Base-by-base conservation (phyloP, 2,888 invertebrate species). In the Hecatera dysodea region DNA sequence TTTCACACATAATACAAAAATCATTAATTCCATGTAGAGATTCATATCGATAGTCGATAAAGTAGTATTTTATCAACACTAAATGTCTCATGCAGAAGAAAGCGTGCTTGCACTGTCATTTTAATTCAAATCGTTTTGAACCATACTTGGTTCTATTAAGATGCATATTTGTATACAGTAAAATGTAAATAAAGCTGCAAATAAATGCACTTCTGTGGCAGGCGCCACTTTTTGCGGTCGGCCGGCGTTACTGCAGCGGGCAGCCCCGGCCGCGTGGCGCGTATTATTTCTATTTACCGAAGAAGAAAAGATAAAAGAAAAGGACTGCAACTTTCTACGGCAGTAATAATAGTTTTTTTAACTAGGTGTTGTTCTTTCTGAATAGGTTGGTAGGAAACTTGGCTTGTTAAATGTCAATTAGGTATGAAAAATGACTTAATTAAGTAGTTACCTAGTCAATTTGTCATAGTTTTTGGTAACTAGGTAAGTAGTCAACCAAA, bases 181-280 rank as follows among this genome's bases (percentile, higher is more conserved):
- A 55, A n/a, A 42, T n/a, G 50, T 59, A 62, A 68, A 76, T 85
- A 86, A 82, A 77, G 86, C 71, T 77, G 50, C 86, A 83, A 79
- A 74, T 86, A 55, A 76, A 67, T 61, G 82, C 75, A 60, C 7
- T 53, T 68, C 44, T n/a, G 19, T 17, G 80, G 42, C 72, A 63
- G 84, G 85, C 86, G 87, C 85, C 86, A 84, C 84, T 90, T 89
- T 90, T 90, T 89, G 90, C 87, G 82, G 79, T 66, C 75, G 73
- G 80, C 79, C 78, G 83, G 80, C 89, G 33, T 1, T 29, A 29
- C 7, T n/a, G n/a, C n/a, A n/a, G 88, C 87, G 44, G 62, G 84
- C 73, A 78, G 85, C 78, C 6, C 29, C 71, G 76, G 79, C 87
- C 88, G 87, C 87, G 87, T 84, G 85, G 86, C 81, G 84, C 75